Percentiles rank a stretch among this genome's conserved stretches.
These are phyloP conservation scores for Dioctria linearis DNA, from an alignment of 2,888 invertebrate species.

Conservation along the genomic window DNA sequence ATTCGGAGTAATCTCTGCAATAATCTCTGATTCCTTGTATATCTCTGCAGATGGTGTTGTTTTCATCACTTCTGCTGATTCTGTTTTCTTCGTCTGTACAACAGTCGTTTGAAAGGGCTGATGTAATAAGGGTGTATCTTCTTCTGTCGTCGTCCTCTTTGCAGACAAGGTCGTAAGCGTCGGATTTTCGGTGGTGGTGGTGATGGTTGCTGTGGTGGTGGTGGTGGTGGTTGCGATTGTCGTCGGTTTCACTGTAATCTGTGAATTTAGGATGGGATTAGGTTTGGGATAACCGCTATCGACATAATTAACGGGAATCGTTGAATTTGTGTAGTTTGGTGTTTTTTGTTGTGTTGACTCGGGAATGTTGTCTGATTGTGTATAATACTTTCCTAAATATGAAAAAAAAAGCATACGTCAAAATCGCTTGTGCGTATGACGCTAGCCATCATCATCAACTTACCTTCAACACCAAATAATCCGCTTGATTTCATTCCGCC, in stretches of 20 bases:
- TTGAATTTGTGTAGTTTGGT: slow-evolving; percentile 42
- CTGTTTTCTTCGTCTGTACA: neutral
- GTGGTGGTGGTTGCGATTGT: too few species aligned
- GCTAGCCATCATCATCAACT: neutral
- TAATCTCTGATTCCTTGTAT: slow-evolving; percentile 52
- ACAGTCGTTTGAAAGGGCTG: slow-evolving; percentile 41
- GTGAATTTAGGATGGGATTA: slow-evolving; percentile 57
- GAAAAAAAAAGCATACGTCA: neutral
- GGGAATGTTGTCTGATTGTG: slow-evolving; percentile 56
- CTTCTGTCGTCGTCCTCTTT: slow-evolving; percentile 46
- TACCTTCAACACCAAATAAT: slow-evolving; percentile 61
- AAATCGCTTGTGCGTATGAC: neutral
- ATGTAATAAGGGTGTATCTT: slow-evolving; percentile 53
- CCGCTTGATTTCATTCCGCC: slow-evolving; percentile 58
- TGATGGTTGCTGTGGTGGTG: too few species aligned
- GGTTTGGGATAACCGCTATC: slow-evolving; percentile 53
- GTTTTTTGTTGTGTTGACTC: slow-evolving; percentile 49
- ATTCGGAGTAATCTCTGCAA: slow-evolving; percentile 54
- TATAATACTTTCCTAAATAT: slow-evolving; percentile 56
- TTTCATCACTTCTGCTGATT: neutral
- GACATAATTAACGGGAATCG: slow-evolving; percentile 52
- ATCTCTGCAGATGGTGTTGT: neutral
- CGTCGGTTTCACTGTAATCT: slow-evolving; percentile 34
- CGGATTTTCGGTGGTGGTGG: slow-evolving; percentile 22
- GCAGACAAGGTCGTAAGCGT: neutral